A percentile compares a stretch with the other conserved stretches of the same genome.
These are phyloP conservation scores for Dinocampus coccinellae DNA, from an alignment of 2,888 invertebrate species.

Conservation along the genomic window DNA sequence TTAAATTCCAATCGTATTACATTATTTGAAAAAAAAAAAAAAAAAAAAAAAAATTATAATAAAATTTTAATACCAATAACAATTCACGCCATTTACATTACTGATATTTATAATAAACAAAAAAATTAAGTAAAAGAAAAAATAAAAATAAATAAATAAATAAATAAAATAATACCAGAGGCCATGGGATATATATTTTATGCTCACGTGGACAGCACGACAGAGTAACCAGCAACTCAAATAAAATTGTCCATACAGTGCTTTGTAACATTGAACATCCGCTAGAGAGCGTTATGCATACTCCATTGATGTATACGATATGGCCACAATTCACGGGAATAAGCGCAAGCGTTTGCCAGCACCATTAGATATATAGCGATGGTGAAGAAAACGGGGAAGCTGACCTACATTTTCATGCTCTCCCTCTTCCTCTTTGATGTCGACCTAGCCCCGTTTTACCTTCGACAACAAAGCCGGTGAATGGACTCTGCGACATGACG, in stretches of 20 bases:
- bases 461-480: constrained; percentile 57
- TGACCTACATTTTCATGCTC: constrained; percentile 56
- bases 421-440: constrained; percentile 33
- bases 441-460: constrained; percentile 40
- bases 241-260: constrained; percentile 36
- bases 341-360: constrained; percentile 43
- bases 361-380: constrained; percentile 17
- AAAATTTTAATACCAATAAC: too few relatives aligned
- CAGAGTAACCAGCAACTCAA: constrained; percentile 40
- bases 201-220: constrained; percentile 27
- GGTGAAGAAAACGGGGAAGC: constrained; percentile 50
- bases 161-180: neutral
- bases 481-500: constrained; percentile 61
- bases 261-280: constrained; percentile 41
- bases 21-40: too few relatives aligned
- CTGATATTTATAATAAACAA: neutral
- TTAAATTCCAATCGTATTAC: too few relatives aligned
- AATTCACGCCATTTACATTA: too few relatives aligned
- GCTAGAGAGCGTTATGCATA: constrained; percentile 45
- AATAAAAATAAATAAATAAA: neutral
- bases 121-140: neutral
- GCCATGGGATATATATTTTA: constrained; percentile 4
- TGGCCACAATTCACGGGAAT: constrained; percentile 46
- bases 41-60: too few relatives aligned
- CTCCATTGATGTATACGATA: constrained; percentile 50